Evolutionary conservation across 1,140 invertebrate genomes (phyloP), one percentile per base, ranked within the genome.

Genomic region (Lutraria rhynchaena): DNA sequence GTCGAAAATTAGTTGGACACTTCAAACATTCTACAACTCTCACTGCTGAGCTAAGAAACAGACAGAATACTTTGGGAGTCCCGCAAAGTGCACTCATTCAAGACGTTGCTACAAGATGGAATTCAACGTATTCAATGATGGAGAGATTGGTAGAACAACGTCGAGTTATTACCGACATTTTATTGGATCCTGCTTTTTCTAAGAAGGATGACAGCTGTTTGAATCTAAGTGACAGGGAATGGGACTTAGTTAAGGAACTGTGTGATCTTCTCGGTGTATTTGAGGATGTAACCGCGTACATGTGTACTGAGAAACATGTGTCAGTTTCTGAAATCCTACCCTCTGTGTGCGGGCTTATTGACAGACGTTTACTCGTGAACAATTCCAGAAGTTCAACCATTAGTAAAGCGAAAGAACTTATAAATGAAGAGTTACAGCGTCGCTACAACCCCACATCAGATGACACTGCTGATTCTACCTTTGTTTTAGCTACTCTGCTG

Each of bases 51-150:
- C 41, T 81, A 44, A 9, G 44, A 0, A 73, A 75, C 17, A 29
- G 77, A 3, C 85, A 89, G 60, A 74, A 76, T 61, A 17, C 60
- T 7, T 49, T 87, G 53, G 65, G 70, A 22, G 35, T 84, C 13
- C 82, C 77, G 33, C 19, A 82, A n/a, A 81, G 82, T 41, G 65
- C 77, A 53, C 67, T 88, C n/a, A 67, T 86, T 22, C 81, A 85
- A 51, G 84, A 89, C 74, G 85, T 88, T 53, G 17, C 55, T 29
- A 89, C 74, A 17, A 55, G 83, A 17, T 89, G 85, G 87, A 87
- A 88, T 74, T 85, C 80, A 35, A 83, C 82, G 35, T 84, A 85
- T 58, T 35, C 73, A 15, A 88, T 89, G 88, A 27, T 88, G 41
- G 31, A 76, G 24, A 73, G 80, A 29, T 51, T 85, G 5, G 11